A percentile compares a stretch with the other conserved stretches of the same genome.
These are phyloP conservation scores for Danaus plexippus DNA, from an alignment of 1,140 invertebrate species.

Conservation along the genomic window DNA sequence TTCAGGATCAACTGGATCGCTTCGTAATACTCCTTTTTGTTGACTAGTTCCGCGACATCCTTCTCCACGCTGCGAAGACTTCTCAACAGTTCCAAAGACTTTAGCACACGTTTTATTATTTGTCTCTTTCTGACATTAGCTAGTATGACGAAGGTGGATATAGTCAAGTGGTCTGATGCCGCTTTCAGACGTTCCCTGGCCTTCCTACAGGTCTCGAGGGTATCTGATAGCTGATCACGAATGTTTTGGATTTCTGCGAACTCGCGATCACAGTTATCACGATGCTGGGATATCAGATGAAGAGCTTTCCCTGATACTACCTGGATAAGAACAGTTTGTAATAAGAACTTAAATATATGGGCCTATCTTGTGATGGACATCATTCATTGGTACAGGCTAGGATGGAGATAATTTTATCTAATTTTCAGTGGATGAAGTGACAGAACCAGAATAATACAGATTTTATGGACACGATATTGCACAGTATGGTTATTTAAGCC, in stretches of 20 bases:
- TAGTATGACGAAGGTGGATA: conserved; percentile 87
- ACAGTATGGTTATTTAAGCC: no score
- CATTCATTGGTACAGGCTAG: no score
- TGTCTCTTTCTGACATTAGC: conserved; percentile 90
- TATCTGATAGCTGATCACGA: conserved; percentile 80
- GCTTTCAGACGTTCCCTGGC: conserved; percentile 80
- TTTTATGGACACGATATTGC: no score
- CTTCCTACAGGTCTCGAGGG: conserved; percentile 79
- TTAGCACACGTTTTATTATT: conserved; percentile 82
- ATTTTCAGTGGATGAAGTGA: no score
- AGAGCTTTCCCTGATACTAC: conserved; percentile 94
- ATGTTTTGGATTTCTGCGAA: conserved; percentile 86
- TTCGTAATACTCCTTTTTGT: conserved; percentile 88
- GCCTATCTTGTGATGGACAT: no score
- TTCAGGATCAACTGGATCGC: conserved; percentile 91
- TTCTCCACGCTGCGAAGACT: conserved; percentile 89
- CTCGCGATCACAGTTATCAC: conserved; percentile 86
- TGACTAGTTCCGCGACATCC: conserved; percentile 84
- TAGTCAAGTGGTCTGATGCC: conserved; percentile 86
- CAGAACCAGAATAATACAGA: no score
- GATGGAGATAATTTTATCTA: no score
- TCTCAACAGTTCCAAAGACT: conserved; percentile 86
- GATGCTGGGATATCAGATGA: conserved; percentile 91
- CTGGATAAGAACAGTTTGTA: conserved; percentile 21
- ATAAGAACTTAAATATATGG: no score